Evolutionary conservation across 1,140 invertebrate genomes (phyloP), one percentile per base, ranked within the genome.

Genomic region (Diabrotica undecimpunctata): DNA sequence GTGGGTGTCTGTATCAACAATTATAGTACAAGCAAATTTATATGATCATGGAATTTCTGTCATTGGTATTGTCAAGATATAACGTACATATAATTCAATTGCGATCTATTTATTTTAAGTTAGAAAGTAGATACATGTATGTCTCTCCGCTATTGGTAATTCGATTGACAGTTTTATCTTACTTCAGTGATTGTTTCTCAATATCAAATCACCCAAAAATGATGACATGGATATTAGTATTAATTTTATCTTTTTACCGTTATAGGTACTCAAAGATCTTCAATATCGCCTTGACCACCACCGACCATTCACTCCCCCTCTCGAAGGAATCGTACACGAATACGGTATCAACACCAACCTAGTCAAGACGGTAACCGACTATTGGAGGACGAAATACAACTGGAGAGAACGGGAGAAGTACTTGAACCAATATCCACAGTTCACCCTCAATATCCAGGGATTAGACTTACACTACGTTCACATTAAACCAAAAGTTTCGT

Each of bases 301-400:
- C 35, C 77, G 82, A n/a, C 73, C 81, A 25, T 80, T 88, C 5
- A 79, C 80, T 36, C 80, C 81, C 7, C 85, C 89, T 1, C 71
- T 94, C 53, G 86, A 91, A 76, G 87, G 84, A 14, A 79, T 85
- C 6, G 83, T 84, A 52, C 94, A 93, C 65, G 78, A 87, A 65
- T 94, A 93, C 75, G 93, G 93, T 6, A 87, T 94, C 62, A 90
- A 92, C 77, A 80, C 86, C 0, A 80, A 85, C 37, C 85, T 87
- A 72, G 77, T 94, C 39, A 79, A 84, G 37, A 81, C 85, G 62
- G 77, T 94, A 35, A 69, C 91, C 91, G 91, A 86, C 35, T 89
- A 91, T 77, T 95, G 92, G 92, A 67, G 64, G 3, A 85, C 86
- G n/a, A 80, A 87, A 12, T 96, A 93, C 76, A 80, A 93, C 70